Base-by-base conservation (phyloP, 2,113 vertebrate species). In the Gymnobelideus leadbeateri region DNA sequence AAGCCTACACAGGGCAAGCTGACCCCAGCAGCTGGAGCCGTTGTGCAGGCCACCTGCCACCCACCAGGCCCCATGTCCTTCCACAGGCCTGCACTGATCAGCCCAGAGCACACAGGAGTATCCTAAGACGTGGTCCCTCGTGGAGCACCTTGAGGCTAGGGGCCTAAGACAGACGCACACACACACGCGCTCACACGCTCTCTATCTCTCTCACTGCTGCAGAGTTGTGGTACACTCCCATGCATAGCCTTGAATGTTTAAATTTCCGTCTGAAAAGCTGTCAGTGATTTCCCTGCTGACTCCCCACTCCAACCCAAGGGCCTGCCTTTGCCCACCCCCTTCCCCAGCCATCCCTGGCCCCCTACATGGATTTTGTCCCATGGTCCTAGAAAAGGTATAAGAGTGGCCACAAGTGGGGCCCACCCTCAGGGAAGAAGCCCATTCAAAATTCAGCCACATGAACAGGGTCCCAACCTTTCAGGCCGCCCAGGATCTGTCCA, bases 401-500 rank as follows among this genome's bases (percentile, higher is more conserved):
- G 49, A 28, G 0, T 61, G 16, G 77, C n/a, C 90, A 11, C 53
- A 23, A 26, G 16, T 47, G 51, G n/a, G 68, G 49, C 28, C 23
- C 31, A 14, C 89, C 31, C 89, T 47, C 8, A 47, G 19, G 19
- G 4, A 23, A 47, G 84, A 55, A 26, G 54, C 54, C 43, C n/a
- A 2, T 89, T 47, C 37, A 6, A 16, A 43, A 89, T 53, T 49
- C 8, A 47, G 26, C 23, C 24, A 8, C 89, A 28, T 26, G 1
- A 49, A 11, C 37, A 8, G 37, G 47, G 8, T 92, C 37, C 89
- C 52, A 43, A 97, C 96, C 96, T 97, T 97, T 97, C 84, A 92
- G 92, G n/a, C 96, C 97, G 47, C 93, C 95, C 89, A 97, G 97
- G 91, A 97, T 96, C 92, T 97, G 97, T 84, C 96, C 97, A 89